Base-by-base conservation (phyloP, 2,797 vertebrate species). In the Labeo calbasu region DNA sequence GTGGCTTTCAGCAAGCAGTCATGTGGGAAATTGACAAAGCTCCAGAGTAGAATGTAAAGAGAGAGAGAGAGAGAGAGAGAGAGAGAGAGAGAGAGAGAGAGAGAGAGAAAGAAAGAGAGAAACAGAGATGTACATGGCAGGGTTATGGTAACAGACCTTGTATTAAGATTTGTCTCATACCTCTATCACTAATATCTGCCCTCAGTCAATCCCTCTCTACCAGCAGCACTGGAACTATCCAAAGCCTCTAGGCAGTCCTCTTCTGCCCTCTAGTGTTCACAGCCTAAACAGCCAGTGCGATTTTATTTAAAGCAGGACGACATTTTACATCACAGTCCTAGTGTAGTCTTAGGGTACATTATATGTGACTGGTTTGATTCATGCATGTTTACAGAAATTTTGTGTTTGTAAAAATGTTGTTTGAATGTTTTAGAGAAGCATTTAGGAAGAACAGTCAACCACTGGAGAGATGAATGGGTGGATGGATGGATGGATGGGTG, bases 11-110 rank as follows among this genome's bases (percentile, higher is more conserved):
- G 88, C 91, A 92, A 90, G 90, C 79, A 86, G 79, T 90, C 91
- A 92, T 91, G 90, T 93, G 92, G 92, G 90, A 94, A 93, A 94
- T 92, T 91, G 91, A 91, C 92, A 93, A 90, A 90, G 89, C 85
- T 88, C 89, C 85, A 81, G 83, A 89, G 88, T 82, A 90, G 85
- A 79, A 81, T 50, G 51, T 76, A 3, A 32, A 32, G 32, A 36
- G 32, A 36, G 32, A 36, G 32, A 5, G 32, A 2, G 32, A 36
- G 32, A 36, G 32, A 36, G 32, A 32, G 28, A 32, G 28, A 32
- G 28, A 32, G 28, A 32, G 28, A 32, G 28, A 32, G 28, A 65
- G 23, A 69, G 50, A 46, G 25, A 55, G 23, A 70, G 68, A 46
- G 25, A 55, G 21, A 71, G 69, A 70, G 21, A 43, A 19, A 36